Conservation (phyloP, 1,140 invertebrate genomes). For the Cheumatopsyche charites region DNA sequence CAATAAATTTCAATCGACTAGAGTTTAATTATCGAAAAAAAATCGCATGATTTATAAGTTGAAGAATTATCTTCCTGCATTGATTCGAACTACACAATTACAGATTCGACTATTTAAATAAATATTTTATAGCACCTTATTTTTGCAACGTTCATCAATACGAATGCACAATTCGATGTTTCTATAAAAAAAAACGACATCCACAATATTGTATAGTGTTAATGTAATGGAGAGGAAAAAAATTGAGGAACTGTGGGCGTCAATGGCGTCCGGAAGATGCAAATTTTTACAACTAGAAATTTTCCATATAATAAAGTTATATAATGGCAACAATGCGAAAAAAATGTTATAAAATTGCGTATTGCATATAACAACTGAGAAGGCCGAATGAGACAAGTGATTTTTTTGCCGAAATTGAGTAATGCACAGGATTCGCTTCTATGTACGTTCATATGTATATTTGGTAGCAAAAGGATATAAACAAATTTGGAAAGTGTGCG, state of each 20-base stretch:
- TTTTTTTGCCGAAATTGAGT: too few species aligned
- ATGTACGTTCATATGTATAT: too few species aligned
- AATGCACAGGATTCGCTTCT: too few species aligned
- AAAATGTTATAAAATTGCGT: constrained; percentile 9
- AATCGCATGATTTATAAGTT: too few species aligned
- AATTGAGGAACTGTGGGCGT: constrained; percentile 2
- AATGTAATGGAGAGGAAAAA: constrained; percentile 3
- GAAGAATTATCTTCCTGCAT: too few species aligned
- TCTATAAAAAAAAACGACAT: constrained; percentile 6
- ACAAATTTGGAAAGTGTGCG: too few species aligned
- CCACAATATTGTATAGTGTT: background rate
- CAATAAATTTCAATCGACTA: too few species aligned
- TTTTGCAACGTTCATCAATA: background rate
- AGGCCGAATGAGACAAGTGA: too few species aligned
- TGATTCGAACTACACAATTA: too few species aligned
- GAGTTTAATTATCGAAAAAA: too few species aligned
- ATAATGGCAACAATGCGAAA: background rate
- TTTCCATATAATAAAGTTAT: background rate
- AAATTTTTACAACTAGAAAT: constrained; percentile 13
- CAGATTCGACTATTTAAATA: background rate
- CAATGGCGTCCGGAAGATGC: constrained; percentile 1
- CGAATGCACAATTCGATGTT: too few species aligned
- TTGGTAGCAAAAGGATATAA: too few species aligned
- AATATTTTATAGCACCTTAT: background rate
- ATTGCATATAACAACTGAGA: background rate